Conservation (phyloP, 1,140 invertebrate genomes). For the Heliconius melpomene region DNA sequence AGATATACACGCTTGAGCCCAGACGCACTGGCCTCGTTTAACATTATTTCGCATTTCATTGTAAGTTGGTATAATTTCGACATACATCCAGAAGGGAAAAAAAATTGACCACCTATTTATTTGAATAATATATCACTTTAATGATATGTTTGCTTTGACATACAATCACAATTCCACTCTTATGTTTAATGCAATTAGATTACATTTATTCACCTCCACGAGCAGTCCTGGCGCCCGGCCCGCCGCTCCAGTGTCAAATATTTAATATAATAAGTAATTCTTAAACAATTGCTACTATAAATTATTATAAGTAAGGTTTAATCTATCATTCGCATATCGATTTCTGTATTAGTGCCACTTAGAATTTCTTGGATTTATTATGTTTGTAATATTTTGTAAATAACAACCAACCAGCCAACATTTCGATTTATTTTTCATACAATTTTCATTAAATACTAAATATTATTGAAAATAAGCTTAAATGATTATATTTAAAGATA, state of each 20-base stretch:
- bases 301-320: slow-evolving; percentile 9
- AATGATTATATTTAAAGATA: too few relatives aligned
- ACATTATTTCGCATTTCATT: slow-evolving; percentile 15
- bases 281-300: slow-evolving; percentile 7
- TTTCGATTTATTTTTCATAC: too few relatives aligned
- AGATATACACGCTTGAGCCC: too few relatives aligned
- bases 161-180: slow-evolving; percentile 67
- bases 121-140: slow-evolving; percentile 59
- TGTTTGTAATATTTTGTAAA: not conserved
- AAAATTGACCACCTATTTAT: slow-evolving; percentile 40
- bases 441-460: too few relatives aligned
- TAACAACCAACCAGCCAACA: not conserved
- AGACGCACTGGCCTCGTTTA: not conserved
- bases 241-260: not conserved
- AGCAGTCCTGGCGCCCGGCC: not conserved
- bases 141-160: slow-evolving; percentile 71
- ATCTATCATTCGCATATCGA: slow-evolving; percentile 24
- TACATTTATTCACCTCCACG: not conserved
- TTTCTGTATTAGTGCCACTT: not conserved
- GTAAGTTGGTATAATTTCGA: slow-evolving; percentile 15
- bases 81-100: slow-evolving; percentile 31
- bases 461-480: too few relatives aligned
- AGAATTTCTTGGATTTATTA: not conserved
- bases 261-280: not conserved
- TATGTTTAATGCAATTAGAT: slow-evolving; percentile 42